phyloP scores from a whole-genome alignment of 2,888 invertebrate species.

The Cryptocephalus primarius region DNA sequence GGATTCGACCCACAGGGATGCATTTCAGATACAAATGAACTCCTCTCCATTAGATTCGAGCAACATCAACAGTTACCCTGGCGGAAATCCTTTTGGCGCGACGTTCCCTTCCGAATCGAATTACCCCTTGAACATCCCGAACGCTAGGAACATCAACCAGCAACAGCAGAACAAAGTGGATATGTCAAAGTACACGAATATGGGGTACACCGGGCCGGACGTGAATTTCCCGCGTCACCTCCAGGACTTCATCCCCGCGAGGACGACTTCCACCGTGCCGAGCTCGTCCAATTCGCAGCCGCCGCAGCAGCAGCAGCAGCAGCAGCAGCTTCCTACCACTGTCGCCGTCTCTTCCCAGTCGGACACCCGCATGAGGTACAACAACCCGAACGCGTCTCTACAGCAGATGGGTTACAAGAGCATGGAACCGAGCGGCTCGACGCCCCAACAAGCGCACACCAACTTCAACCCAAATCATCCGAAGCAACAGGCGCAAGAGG shows the following conservation, averaged over 20 bases:
- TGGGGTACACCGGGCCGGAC: slow-evolving; percentile 32
- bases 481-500: not conserved
- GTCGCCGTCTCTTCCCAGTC: slow-evolving; percentile 7
- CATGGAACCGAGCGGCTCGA: slow-evolving; percentile 14
- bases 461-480: slow-evolving; percentile 5
- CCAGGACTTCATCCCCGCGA: too few relatives aligned
- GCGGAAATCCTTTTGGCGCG: not conserved
- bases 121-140: slow-evolving; percentile 27
- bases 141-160: slow-evolving; percentile 13
- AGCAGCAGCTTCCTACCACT: slow-evolving; percentile 1
- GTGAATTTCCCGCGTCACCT: slow-evolving; percentile 20
- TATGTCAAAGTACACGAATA: slow-evolving; percentile 33
- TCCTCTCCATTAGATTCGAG: not conserved
- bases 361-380: slow-evolving; percentile 10
- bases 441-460: slow-evolving; percentile 16
- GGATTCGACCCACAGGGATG: not conserved
- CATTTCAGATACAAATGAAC: not conserved
- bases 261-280: too few relatives aligned
- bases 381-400: slow-evolving; percentile 13
- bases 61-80: not conserved
- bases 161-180: slow-evolving; percentile 25
- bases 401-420: slow-evolving; percentile 17
- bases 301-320: slow-evolving; percentile 6
- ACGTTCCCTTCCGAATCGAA: slow-evolving; percentile 20
- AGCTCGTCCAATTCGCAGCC: slow-evolving; percentile 15